Evolutionary conservation across 2,113 vertebrate genomes (phyloP).

Genomic region (Electrona antarctica): DNA sequence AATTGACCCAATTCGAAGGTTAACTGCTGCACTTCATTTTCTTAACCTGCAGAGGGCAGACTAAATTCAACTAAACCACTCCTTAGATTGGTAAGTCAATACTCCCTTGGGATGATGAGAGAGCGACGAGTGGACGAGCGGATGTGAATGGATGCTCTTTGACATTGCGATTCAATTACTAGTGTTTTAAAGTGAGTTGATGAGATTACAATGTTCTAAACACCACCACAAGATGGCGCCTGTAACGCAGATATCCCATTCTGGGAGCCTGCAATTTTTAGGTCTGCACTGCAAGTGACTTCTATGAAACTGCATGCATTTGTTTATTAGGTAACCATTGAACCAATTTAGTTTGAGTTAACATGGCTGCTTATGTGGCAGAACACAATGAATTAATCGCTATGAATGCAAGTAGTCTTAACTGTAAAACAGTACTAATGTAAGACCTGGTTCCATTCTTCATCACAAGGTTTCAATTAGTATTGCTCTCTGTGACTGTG

Average conservation of each 20-base stretch:
- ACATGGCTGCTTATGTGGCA: too few relatives aligned
- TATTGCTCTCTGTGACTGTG: background rate
- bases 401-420: too few relatives aligned
- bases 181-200: constrained; percentile 18
- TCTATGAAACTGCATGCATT: too few relatives aligned
- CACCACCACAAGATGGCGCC: constrained; percentile 59
- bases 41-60: constrained; percentile 28
- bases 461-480: constrained; percentile 32
- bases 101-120: constrained; percentile 35
- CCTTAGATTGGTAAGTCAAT: constrained; percentile 17
- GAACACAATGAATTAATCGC: too few relatives aligned
- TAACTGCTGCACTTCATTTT: constrained; percentile 4
- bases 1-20: too few relatives aligned
- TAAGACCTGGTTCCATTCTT: background rate
- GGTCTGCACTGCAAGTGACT: too few relatives aligned
- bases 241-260: background rate
- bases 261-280: too few relatives aligned
- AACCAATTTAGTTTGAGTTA: too few relatives aligned
- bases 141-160: constrained; percentile 37
- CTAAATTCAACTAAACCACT: constrained; percentile 27
- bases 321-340: too few relatives aligned
- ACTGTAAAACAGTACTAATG: background rate
- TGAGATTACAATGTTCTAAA: constrained; percentile 10
- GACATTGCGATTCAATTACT: constrained; percentile 52
- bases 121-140: background rate